These are phyloP conservation scores for Bedellia somnulentella DNA, from an alignment of 2,888 invertebrate species.

Conservation along the genomic window DNA sequence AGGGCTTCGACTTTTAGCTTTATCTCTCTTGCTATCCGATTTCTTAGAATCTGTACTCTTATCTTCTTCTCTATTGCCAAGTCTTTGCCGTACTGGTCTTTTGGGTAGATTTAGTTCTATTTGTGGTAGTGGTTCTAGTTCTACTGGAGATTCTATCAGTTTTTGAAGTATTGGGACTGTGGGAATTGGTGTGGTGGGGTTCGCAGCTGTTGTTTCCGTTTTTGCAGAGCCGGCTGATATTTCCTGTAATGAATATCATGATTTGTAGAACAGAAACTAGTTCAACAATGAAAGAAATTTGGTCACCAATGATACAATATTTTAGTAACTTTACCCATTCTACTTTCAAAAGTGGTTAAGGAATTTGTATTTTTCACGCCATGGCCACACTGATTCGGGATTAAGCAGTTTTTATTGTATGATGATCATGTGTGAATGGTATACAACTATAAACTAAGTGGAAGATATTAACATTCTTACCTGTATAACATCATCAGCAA, in stretches of 20 bases:
- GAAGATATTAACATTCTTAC: too few relatives aligned
- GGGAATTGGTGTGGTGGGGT: background rate
- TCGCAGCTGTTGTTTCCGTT: background rate
- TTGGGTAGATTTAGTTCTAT: conserved; percentile 52
- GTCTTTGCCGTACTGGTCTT: conserved; percentile 43
- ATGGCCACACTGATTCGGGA: too few relatives aligned
- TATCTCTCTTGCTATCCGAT: background rate
- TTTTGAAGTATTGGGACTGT: conserved; percentile 10
- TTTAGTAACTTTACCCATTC: too few relatives aligned
- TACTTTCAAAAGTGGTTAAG: too few relatives aligned
- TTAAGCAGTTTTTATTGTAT: too few relatives aligned
- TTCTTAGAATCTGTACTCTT: conserved; percentile 16
- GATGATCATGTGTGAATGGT: too few relatives aligned
- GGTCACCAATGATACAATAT: too few relatives aligned
- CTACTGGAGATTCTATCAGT: conserved; percentile 13
- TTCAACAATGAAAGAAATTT: too few relatives aligned
- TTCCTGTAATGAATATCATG: too few relatives aligned
- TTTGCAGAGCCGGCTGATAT: background rate
- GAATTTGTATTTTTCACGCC: too few relatives aligned
- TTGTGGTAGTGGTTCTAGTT: conserved; percentile 34
- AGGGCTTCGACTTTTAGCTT: background rate
- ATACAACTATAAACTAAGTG: too few relatives aligned
- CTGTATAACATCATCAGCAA: conserved; percentile 51
- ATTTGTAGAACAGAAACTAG: too few relatives aligned
- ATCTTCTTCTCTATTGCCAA: conserved; percentile 28